Evolutionary conservation across 1,140 invertebrate genomes (phyloP), one percentile per base, ranked within the genome.

Genomic region (Platyscapa corneri): DNA sequence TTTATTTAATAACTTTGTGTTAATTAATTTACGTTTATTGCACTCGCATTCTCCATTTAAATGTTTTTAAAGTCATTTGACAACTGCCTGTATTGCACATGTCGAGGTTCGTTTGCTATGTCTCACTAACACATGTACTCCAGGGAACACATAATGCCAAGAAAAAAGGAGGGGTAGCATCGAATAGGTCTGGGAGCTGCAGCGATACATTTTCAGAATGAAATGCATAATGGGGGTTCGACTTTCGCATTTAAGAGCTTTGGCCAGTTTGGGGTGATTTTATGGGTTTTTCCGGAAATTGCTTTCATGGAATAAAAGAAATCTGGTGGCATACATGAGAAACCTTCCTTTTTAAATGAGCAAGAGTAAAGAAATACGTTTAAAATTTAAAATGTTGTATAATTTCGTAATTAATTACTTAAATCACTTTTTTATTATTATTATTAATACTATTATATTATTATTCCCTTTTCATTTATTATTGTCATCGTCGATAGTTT

Each of bases 261-360:
- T 65, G 60, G 30, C 34, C 23, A 67, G 60, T 67, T 70, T 46
- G 70, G 81, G 79, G 60, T 78, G 74, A 84, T 79, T 84, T 84
- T 84, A 79, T 79, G 85, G 37, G 8, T 82, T 83, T 85, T 86
- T 76, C 85, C 64, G 65, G 85, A 86, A 86, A 82, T 53, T 67
- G 42, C 39, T 49, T 67, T 78, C 16, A 34, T 27, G 72, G 70
- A 74, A 74, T 72, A 74, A 27, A 42, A 74, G 23, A 74, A 74
- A 42, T 42, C 34, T 60, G 56, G 56, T 60, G 27, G 27, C 14
- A 7, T 60, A 60, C 18, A 53, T 53, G 18, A 53, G 5, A 56
- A 60, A 60, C 23, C 56, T 60, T 60, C 27, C 27, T 60, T 60
- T 60, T 60, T 60, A 27, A 60, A 23, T 27, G 27, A 60, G 27